Base-by-base conservation (phyloP, 37 sponge, comb jelly and placozoan genomes). In the Hexactinellida sp. region DNA sequence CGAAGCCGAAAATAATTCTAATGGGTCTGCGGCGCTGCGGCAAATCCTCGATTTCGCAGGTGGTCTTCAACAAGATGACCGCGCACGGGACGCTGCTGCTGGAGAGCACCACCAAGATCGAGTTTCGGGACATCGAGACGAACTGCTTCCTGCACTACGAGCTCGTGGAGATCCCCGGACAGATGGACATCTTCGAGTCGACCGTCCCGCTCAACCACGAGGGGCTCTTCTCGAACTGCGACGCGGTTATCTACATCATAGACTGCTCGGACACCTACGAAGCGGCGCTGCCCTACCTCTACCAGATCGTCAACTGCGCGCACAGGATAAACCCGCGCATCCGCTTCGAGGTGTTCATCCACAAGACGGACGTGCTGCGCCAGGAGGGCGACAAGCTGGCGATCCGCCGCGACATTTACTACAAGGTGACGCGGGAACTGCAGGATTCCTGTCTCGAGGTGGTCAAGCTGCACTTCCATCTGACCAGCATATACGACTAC, bases 111-210 rank as follows among this genome's bases (percentile, higher is more conserved):
- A 94, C 89, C 55, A 97, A 97, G 82, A 93, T 97, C 5, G 94
- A 83, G 28, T 7, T 41, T n/a, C 0, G 39, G 87, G 95, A 94
- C 82, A 94, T 97, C 84, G 90, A 83, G 83, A 97, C 92, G 82
- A 97, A 93, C 85, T 94, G 94, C 16, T 97, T 97, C 83, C 92
- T 97, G 0, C 94, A 97, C 36, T 85, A 82, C 23, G 86, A 96
- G 95, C 90, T 97, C 13, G 94, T 95, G 95, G 98, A 97, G 83
- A 93, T 97, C 36, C 98, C 98, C 24, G 98, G 98, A 36, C 95
- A 97, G 84, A 93, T 97, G 5, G 98, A 97, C 83, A 88, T 94
- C 55, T 91, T 93, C 82, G 91, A 95, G 39, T 91, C 93, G 52
- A 82, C 91, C 0, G 28, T 63, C 25, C 84, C 89, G 38, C 90